These are phyloP conservation scores for Troides helena DNA, from an alignment of 2,888 invertebrate genomes.

Conservation along the genomic window DNA sequence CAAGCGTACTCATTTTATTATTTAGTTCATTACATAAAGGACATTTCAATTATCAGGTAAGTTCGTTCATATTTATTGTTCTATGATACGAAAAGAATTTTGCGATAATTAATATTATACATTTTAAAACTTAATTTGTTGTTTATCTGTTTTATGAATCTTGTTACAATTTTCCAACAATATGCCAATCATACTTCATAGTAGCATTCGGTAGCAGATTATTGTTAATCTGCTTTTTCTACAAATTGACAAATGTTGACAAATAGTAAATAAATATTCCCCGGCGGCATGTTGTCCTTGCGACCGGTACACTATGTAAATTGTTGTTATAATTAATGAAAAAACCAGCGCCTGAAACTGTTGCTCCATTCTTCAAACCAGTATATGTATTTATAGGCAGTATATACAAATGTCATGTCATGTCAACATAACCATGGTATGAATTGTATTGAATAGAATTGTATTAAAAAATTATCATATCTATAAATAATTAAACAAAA, in stretches of 20 bases:
- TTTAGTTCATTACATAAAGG: conserved; percentile 36
- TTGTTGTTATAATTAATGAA: neutral
- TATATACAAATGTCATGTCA: conserved; percentile 2
- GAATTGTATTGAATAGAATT: neutral
- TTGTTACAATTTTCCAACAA: too few relatives aligned
- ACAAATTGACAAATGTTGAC: too few relatives aligned
- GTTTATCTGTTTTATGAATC: too few relatives aligned
- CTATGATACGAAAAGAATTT: neutral
- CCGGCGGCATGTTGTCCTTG: too few relatives aligned
- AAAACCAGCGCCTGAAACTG: neutral
- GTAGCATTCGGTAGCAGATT: neutral
- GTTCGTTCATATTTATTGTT: conserved; percentile 25
- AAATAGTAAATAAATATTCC: too few relatives aligned
- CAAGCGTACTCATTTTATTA: conserved; percentile 35
- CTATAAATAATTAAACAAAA: too few relatives aligned
- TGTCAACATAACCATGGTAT: neutral
- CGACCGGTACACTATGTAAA: neutral
- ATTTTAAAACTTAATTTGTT: too few relatives aligned
- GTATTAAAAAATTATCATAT: too few relatives aligned
- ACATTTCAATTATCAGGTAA: conserved; percentile 49
- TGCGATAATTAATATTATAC: too few relatives aligned
- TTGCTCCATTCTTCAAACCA: neutral
- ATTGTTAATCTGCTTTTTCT: too few relatives aligned
- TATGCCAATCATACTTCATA: too few relatives aligned
- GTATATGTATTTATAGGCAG: neutral